A percentile compares a stretch with the other conserved stretches of the same genome.
phyloP scores from a whole-genome alignment of 1,140 invertebrate genomes.

The Scaptomyza hsui region DNA sequence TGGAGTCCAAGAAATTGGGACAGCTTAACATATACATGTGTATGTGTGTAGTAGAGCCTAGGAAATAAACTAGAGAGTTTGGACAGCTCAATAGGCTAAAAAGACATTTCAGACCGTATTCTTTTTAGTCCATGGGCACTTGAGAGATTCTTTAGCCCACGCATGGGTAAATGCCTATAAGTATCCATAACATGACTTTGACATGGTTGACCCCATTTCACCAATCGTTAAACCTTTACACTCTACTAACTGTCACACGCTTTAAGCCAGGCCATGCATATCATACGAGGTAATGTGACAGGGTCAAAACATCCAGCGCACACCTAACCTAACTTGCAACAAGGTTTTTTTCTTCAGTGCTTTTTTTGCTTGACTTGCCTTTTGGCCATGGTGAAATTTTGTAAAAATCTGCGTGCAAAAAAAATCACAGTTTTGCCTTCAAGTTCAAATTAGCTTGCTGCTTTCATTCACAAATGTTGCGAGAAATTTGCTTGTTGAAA shows the following conservation, averaged over 20 bases:
- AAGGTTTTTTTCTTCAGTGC: too few relatives aligned
- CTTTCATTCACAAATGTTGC: conserved; percentile 21
- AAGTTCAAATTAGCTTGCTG: conserved; percentile 33
- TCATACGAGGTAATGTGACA: conserved; percentile 63
- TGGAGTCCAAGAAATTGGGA: conserved; percentile 13
- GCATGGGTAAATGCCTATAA: not conserved
- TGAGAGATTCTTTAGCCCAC: conserved; percentile 16
- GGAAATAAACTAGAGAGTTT: not conserved
- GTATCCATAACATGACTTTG: conserved; percentile 22
- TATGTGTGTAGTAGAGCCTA: not conserved
- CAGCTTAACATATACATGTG: conserved; percentile 16
- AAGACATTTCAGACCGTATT: not conserved
- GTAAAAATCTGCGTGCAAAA: conserved; percentile 1
- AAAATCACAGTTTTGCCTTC: conserved; percentile 12
- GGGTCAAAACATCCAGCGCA: conserved; percentile 54
- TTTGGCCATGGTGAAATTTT: conserved; percentile 45
- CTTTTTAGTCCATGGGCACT: not conserved
- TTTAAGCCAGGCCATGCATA: conserved; percentile 52
- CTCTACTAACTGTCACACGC: conserved; percentile 66
- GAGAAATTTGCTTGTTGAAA: conserved; percentile 36
- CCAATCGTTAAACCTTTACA: conserved; percentile 81
- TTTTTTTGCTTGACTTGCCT: conserved; percentile 3
- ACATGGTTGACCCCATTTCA: conserved; percentile 68
- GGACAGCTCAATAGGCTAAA: not conserved
- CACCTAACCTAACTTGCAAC: not conserved